Evolutionary conservation across 2,113 vertebrate genomes (phyloP), one percentile per base, ranked within the genome.

Genomic region (Campylomormyrus tamandua): DNA sequence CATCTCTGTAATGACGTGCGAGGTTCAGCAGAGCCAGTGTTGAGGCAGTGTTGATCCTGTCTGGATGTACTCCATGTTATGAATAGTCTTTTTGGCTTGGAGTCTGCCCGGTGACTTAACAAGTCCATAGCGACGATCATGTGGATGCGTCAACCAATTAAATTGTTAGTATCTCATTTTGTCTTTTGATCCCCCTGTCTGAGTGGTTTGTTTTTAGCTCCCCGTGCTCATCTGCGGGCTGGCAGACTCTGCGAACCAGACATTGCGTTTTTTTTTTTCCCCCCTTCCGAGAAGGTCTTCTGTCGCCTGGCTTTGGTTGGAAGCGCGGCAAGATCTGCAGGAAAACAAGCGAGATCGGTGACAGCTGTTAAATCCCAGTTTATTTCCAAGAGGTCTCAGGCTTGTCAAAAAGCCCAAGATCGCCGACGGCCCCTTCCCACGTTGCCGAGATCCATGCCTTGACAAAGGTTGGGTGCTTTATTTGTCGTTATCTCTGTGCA

Each of bases 101-200:
- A 45, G 49, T 90, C 87, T 85, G 87, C 77, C 48, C 42, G 48
- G 49, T 88, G 31, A 90, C 86, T 90, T 86, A 90, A 90, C 89
- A 85, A 84, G 85, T 89, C 74, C 39, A 83, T 39, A 13, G 17
- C 48, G 53, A 39, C 56, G 90, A 88, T 90, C 74, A 83, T 39
- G 19, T 83, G 49, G 49, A 83, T 48, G 88, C 49, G 19, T 83
- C 88, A 52, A 80, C 88, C 70, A 49, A 88, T 88, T 48, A 62
- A 52, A 62, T 83, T 46, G 49, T 88, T 48, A 83, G 87, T 62
- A 31, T 88, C 70, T 56, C 8, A 46, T 53, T 90, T 46, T 58
- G 66, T 45, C 62, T 31, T 58, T 90, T 90, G 87, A 88, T 83
- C 42, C 77, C 45, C 35, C 45, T 89, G 77, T 84, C 74, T 49